Percentiles rank a stretch among this genome's conserved stretches.
Evolutionary conservation across 2,797 vertebrate genomes (phyloP).

Genomic region (Arremon brunneinucha): DNA sequence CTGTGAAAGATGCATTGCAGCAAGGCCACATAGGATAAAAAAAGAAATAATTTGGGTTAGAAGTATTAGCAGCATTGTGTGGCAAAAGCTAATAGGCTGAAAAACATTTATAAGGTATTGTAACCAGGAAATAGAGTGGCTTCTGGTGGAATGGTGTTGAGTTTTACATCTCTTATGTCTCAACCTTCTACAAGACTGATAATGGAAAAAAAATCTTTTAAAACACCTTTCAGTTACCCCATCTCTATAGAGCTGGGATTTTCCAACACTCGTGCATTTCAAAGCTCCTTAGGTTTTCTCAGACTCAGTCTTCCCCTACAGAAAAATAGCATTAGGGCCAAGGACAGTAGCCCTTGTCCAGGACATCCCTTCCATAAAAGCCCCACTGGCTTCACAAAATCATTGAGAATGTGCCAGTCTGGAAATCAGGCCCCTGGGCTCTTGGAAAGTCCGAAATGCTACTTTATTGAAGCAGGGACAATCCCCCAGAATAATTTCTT

Average conservation of each 20-base stretch:
- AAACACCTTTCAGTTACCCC: not conserved
- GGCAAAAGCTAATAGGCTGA: not conserved
- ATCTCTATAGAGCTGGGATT: not conserved
- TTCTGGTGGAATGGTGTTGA: not conserved
- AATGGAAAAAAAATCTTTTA: not conserved
- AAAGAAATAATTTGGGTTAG: not conserved
- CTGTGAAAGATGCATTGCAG: not conserved
- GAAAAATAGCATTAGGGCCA: not conserved
- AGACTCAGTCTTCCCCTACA: not conserved
- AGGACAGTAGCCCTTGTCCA: not conserved
- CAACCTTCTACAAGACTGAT: not conserved
- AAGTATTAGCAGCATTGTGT: not conserved
- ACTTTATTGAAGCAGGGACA: slow-evolving; percentile 64
- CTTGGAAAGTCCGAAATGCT: not conserved
- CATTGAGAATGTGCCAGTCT: not conserved
- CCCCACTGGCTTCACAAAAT: not conserved
- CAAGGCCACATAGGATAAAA: not conserved
- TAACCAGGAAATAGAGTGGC: not conserved
- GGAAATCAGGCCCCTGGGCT: not conserved
- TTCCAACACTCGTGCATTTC: not conserved
- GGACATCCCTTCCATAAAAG: not conserved
- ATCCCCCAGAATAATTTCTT: not conserved
- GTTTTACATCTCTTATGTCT: not conserved
- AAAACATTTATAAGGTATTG: not conserved
- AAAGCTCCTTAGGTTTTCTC: not conserved